phyloP scores from a whole-genome alignment of 2,888 invertebrate genomes.

The Mermis nigrescens region DNA sequence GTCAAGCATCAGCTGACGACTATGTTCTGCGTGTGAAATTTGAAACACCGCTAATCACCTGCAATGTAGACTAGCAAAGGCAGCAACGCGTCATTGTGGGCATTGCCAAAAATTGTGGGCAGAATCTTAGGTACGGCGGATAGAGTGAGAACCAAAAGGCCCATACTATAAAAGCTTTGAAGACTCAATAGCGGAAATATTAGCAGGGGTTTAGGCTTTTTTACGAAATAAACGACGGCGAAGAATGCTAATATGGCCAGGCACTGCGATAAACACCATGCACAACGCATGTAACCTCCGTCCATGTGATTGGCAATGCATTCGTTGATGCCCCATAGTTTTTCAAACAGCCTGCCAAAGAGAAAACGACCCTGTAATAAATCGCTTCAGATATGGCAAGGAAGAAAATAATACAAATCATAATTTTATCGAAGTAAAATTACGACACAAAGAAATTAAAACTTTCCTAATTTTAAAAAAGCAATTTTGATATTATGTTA shows the following conservation, averaged over 20 bases:
- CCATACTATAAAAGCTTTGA: constrained; percentile 9
- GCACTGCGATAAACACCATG: constrained; percentile 8
- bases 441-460: no score
- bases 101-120: constrained; percentile 4
- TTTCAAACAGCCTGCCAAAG: constrained; percentile 24
- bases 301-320: constrained; percentile 27
- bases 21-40: no score
- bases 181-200: constrained; percentile 2
- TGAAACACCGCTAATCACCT: no score
- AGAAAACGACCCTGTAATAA: no score
- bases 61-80: constrained; percentile 7
- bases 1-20: no score
- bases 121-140: constrained; percentile 2
- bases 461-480: no score
- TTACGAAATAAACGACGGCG: background rate
- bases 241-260: constrained; percentile 1
- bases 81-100: background rate
- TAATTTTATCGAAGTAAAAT: no score
- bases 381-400: no score
- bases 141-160: constrained; percentile 8
- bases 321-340: constrained; percentile 19
- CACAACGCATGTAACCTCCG: constrained; percentile 16
- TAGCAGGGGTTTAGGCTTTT: constrained; percentile 6
- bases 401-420: no score
- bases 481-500: no score